phyloP scores from a whole-genome alignment of 2,797 vertebrate species.

The Enteromius thamalakanensis region DNA sequence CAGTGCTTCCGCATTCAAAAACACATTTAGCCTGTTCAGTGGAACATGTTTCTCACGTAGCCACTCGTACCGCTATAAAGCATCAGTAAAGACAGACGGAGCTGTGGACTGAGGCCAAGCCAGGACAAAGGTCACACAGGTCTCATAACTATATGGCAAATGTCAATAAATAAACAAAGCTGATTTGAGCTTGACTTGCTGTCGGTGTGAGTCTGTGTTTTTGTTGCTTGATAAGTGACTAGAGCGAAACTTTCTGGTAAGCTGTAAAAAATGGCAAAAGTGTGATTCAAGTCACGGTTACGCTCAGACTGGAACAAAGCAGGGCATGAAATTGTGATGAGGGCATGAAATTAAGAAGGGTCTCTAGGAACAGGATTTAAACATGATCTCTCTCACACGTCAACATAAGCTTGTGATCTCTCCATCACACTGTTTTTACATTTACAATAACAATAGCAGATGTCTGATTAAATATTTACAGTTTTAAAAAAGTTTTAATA shows the following conservation, averaged over 20 bases:
- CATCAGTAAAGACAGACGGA: not conserved
- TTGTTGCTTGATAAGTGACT: not conserved
- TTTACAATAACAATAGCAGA: no score
- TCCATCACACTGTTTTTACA: not conserved
- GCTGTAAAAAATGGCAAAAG: not conserved
- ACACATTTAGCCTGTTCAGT: constrained; percentile 34
- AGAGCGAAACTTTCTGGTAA: not conserved
- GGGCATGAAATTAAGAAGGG: constrained; percentile 8
- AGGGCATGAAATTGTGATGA: constrained; percentile 21
- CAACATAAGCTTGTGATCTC: not conserved
- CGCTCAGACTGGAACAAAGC: not conserved
- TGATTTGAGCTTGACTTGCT: not conserved
- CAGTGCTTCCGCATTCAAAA: constrained; percentile 40
- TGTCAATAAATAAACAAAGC: not conserved
- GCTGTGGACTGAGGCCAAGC: constrained; percentile 16
- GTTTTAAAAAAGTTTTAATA: not conserved
- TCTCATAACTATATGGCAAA: not conserved
- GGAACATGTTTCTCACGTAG: constrained; percentile 31
- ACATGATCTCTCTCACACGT: not conserved
- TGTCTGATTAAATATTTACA: not conserved
- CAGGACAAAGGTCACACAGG: not conserved
- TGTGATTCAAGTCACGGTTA: not conserved
- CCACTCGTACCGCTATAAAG: not conserved
- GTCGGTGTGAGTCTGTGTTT: not conserved
- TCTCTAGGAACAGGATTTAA: not conserved